phyloP scores from a whole-genome alignment of 2,113 vertebrate species.

The Hydrolagus affinis region DNA sequence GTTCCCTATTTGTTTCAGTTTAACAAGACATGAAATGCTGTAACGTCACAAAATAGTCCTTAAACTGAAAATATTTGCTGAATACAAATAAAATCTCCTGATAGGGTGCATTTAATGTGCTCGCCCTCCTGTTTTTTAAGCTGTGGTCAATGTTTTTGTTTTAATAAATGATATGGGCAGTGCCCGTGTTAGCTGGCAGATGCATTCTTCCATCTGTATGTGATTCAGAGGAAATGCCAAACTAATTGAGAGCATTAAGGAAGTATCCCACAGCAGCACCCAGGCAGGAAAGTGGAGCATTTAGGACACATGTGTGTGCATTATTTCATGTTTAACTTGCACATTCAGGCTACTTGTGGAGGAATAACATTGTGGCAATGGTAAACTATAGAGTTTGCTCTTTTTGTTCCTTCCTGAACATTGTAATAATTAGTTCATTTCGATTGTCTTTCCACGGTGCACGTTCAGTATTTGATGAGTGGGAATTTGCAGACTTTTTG shows the following conservation, averaged over 20 bases:
- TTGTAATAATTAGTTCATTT: background rate
- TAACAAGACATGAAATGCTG: background rate
- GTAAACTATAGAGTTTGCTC: background rate
- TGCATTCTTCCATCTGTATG: constrained; percentile 1
- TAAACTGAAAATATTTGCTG: background rate
- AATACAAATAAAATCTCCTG: background rate
- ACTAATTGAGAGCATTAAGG: constrained; percentile 20
- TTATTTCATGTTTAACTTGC: background rate
- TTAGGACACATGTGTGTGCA: background rate
- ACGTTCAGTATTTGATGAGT: background rate
- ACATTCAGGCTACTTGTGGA: background rate
- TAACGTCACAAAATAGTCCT: background rate
- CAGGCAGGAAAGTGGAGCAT: background rate
- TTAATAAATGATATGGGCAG: background rate
- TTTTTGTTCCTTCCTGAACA: background rate
- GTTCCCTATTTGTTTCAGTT: constrained; percentile 10
- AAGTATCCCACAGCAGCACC: background rate
- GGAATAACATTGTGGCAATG: background rate
- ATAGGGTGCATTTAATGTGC: background rate
- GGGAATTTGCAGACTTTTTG: background rate
- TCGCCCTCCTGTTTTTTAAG: background rate
- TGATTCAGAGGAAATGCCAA: constrained; percentile 29
- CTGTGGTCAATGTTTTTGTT: constrained; percentile 9
- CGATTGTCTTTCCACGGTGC: background rate
- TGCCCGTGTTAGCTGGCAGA: constrained; percentile 8